phyloP scores from a whole-genome alignment of 2,797 vertebrate species.

The Sparus aurata region DNA sequence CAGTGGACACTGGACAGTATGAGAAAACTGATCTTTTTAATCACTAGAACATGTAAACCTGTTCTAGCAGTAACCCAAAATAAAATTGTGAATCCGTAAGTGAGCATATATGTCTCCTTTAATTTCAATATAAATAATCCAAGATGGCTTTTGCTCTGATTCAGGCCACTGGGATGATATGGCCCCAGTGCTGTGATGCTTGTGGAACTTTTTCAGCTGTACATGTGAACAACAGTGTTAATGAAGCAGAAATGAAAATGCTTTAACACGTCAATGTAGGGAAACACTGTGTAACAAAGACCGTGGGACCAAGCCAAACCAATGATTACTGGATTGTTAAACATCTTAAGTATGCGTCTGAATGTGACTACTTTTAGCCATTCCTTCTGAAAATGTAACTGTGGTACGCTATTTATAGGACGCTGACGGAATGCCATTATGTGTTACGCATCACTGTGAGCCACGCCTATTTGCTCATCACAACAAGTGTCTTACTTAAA shows the following conservation, averaged over 20 bases:
- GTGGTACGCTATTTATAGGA: constrained; percentile 42
- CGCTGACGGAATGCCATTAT: background rate
- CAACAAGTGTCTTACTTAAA: constrained; percentile 47
- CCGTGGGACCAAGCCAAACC: constrained; percentile 58
- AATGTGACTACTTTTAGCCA: constrained; percentile 14
- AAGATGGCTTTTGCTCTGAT: constrained; percentile 24
- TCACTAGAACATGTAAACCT: too few relatives aligned
- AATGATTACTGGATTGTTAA: constrained; percentile 21
- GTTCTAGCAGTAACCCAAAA: too few relatives aligned
- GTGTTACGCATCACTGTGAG: constrained; percentile 72
- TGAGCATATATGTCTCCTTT: background rate
- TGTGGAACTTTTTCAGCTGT: constrained; percentile 8
- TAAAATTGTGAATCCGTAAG: too few relatives aligned
- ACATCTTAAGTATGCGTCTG: constrained; percentile 9
- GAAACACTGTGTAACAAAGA: constrained; percentile 49
- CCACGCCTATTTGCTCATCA: constrained; percentile 35
- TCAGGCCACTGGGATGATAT: constrained; percentile 22
- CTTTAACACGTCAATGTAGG: constrained; percentile 16
- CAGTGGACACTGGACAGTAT: too few relatives aligned
- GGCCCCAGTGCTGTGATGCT: constrained; percentile 28
- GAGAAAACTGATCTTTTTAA: too few relatives aligned
- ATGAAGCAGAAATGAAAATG: constrained; percentile 6
- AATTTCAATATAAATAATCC: constrained; percentile 9
- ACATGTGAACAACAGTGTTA: background rate
- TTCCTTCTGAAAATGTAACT: constrained; percentile 34